phyloP scores from a whole-genome alignment of 2,113 vertebrate genomes.

The human region DNA sequence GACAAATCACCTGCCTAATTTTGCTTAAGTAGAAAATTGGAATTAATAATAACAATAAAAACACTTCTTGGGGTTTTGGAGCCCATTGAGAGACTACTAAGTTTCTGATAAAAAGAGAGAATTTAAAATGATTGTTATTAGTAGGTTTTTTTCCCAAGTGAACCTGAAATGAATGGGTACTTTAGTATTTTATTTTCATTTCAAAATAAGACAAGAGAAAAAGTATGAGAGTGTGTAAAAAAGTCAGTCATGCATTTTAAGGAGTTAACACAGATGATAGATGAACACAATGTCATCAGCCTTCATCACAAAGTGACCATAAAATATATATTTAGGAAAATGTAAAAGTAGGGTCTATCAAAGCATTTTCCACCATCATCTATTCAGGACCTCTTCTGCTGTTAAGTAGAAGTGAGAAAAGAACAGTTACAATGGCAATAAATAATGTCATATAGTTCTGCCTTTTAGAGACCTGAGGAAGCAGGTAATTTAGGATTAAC shows the following conservation, averaged over 20 bases:
- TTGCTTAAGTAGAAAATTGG: not conserved
- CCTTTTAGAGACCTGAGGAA: not conserved
- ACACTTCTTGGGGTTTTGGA: not conserved
- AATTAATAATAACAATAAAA: not conserved
- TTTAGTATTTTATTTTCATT: not conserved
- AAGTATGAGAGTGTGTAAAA: accelerated
- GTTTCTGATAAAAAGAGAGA: not conserved
- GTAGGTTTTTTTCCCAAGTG: not conserved
- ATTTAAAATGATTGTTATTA: not conserved
- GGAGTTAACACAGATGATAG: no score
- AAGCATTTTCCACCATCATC: not conserved
- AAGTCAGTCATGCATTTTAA: not conserved
- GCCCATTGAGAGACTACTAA: not conserved
- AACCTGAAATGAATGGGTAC: not conserved
- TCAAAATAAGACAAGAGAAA: not conserved
- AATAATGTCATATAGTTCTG: not conserved
- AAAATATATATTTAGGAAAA: not conserved
- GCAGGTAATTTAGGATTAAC: not conserved
- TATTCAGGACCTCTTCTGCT: not conserved
- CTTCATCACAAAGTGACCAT: not conserved
- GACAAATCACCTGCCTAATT: not conserved
- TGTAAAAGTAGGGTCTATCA: not conserved
- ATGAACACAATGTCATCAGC: not conserved
- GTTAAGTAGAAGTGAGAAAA: not conserved
- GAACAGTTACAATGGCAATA: not conserved